Base-by-base conservation (phyloP, 2,888 invertebrate genomes). In the Drosophila bunnanda region DNA sequence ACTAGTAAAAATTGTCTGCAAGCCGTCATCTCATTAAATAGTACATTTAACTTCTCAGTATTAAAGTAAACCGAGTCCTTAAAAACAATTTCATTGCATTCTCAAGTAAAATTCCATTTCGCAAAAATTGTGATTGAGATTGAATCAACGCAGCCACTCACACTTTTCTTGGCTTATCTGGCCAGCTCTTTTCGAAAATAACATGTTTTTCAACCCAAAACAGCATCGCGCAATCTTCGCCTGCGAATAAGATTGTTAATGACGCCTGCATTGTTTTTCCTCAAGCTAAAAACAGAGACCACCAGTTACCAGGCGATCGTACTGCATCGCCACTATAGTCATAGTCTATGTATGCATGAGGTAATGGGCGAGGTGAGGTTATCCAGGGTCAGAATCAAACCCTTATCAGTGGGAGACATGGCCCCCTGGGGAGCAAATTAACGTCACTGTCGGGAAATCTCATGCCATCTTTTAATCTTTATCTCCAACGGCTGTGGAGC, bases 181-280 rank as follows among this genome's bases (percentile, higher is more conserved):
- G 50, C 30, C 20, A 38, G 32, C 48, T 55, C 67, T 53, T 58
- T 74, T 73, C 68, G 58, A 74, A 88, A 85, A 89, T 72, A 89
- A 89, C 86, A 90, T 90, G 88, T 90, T 88, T 78, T 85, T 84
- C 76, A 80, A 64, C 53, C 56, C 73, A 78, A 77, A 71, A 73
- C 60, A 34, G 36, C 50, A 52, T 34, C 32, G 46, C 59, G 39
- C 67, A 72, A 67, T 70, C 72, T 39, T 41, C 53, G 50, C 52
- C 53, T 68, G 59, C 54, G 70, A 58, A 52, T 46, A 66, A 70
- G 64, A 55, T 46, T 59, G 41, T 68, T 52, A 56, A 69, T 84
- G 82, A 83, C 89, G 89, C 64, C 54, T 57, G 46, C 50, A 62
- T 68, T 83, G 58, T 86, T 65, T 60, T 70, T 64, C 39, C 50